Conservation (phyloP, 2,888 invertebrate species). For the Monoplex corrugatus region DNA sequence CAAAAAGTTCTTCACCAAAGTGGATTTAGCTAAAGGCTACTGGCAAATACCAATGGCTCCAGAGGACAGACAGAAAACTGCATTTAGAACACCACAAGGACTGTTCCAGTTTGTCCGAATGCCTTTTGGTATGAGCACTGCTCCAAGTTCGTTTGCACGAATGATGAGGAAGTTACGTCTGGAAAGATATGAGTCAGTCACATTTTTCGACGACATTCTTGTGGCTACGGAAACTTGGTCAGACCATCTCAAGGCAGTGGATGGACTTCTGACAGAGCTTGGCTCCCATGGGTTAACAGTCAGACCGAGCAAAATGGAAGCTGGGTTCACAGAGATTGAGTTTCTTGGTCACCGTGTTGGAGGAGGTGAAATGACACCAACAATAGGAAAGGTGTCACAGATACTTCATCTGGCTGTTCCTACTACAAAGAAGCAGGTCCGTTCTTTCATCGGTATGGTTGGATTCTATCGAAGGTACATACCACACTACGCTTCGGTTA, state of each 20-base stretch:
- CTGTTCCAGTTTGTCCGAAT: constrained; percentile 4
- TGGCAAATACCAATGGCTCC: neutral
- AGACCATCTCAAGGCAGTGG: neutral
- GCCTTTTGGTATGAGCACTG: constrained; percentile 33
- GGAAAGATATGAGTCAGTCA: neutral
- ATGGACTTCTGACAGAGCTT: neutral
- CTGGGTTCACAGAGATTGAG: neutral
- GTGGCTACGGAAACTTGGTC: neutral
- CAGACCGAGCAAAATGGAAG: neutral
- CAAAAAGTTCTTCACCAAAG: constrained; percentile 55
- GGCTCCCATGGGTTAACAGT: neutral
- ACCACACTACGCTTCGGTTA: neutral
- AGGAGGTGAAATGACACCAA: neutral
- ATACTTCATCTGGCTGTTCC: neutral
- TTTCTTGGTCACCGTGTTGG: neutral
- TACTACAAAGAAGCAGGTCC: too few species aligned
- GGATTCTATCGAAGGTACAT: neutral
- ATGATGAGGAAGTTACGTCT: neutral
- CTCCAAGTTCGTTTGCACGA: constrained; percentile 24
- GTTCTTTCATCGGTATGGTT: neutral
- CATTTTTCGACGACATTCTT: neutral
- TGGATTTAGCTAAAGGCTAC: constrained; percentile 15
- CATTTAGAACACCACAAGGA: neutral
- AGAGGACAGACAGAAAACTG: constrained; percentile 22
- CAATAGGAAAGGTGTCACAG: neutral